Evolutionary conservation across 2,797 vertebrate species (phyloP), one percentile per base, ranked within the genome.

Genomic region (Morus bassanus): DNA sequence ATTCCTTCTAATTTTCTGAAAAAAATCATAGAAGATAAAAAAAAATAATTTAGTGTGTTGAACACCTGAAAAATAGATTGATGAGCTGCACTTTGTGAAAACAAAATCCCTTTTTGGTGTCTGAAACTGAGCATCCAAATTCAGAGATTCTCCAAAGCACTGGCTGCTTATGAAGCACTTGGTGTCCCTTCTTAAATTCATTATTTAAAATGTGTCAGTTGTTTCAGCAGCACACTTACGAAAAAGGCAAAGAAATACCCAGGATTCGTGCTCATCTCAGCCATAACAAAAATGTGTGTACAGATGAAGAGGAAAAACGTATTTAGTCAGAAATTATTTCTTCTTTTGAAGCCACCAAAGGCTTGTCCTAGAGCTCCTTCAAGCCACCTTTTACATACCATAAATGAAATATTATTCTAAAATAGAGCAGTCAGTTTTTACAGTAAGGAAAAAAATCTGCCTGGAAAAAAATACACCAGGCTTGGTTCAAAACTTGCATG

Each of bases 371-470:
- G n/a, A 88, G 13, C 27, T 82, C 48, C 72, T 77, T 92, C 57
- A 48, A 74, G 53, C 53, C 48, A 65, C 51, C 37, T 93, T 94
- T 89, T 83, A 83, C 65, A 46, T 63, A 92, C 56, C 63, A 51
- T 85, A 93, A 95, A 77, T 63, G 67, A 91, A 93, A 93, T 50
- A 69, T 85, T 95, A 67, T 41, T 95, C 12, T 43, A 81, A 93
- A 96, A 94, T 86, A 92, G 56, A 93, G 78, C 89, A 92, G 69
- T 91, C 73, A 54, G 37, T 50, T 89, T 89, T 96, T 89, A 96
- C 70, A 93, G 95, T 61, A 89, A 94, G 89, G 93, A 92, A 95
- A 93, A 96, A 96, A 95, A 54, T 85, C 61, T 90, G 87, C 82
- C 74, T 96, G 93, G 93, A 96, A 97, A 94, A 94, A 96, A 92